Evolutionary conservation across 1,140 invertebrate genomes (phyloP).

Genomic region (Acyrthosiphon pisum): DNA sequence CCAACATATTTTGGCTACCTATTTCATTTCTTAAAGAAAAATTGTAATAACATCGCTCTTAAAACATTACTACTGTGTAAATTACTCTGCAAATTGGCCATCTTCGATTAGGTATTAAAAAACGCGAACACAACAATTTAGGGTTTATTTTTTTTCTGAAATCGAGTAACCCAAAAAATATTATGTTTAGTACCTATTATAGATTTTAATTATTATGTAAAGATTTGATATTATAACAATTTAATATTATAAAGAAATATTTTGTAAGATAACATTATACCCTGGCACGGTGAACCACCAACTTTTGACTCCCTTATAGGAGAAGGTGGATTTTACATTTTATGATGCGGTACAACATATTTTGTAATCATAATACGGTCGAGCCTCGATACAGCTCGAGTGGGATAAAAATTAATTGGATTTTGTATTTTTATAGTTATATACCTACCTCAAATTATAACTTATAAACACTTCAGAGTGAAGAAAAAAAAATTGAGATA

Average conservation of each 20-base stretch:
- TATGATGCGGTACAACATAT: background rate
- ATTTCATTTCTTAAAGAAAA: background rate
- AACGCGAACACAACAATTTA: background rate
- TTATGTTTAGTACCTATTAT: background rate
- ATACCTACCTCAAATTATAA: background rate
- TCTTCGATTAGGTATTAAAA: background rate
- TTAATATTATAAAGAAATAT: no score
- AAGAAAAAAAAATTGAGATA: background rate
- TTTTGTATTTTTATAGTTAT: background rate
- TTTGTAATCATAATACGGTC: background rate
- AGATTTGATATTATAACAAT: no score
- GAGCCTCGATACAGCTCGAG: background rate
- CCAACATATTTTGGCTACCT: background rate
- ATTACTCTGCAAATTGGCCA: background rate
- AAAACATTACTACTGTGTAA: background rate
- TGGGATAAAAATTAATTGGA: background rate
- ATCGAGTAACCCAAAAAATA: background rate
- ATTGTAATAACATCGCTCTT: background rate
- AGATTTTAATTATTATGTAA: no score
- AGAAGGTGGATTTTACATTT: background rate
- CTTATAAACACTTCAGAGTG: background rate
- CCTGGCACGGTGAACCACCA: background rate
- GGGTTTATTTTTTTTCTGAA: background rate
- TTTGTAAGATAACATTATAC: no score
- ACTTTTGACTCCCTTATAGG: background rate